Base-by-base conservation (phyloP, 2,888 invertebrate genomes). In the Spilarctia lutea region DNA sequence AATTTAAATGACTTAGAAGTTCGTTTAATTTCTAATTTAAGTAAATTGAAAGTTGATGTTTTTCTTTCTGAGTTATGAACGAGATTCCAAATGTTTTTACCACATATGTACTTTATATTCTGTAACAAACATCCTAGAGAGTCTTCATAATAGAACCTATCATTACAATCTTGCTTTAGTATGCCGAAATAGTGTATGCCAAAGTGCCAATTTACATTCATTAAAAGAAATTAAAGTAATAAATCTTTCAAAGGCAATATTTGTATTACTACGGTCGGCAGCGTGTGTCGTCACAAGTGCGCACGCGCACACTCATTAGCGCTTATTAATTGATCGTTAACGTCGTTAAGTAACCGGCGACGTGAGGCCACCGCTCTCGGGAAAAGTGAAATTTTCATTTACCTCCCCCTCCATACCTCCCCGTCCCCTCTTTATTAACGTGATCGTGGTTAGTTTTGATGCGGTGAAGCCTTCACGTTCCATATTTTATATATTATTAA, bases 261-360 rank as follows among this genome's bases (percentile, higher is more conserved):
- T 11, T 45, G 35, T 74, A 66, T 60, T 56, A 45, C 20, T 24
- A 7, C 52, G 56, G 65, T 67, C 67, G 35, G 11, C 13, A 20
- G 7, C 45, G 73, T 48, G 30, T 48, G 52, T 69, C 68, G 71
- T 71, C 71, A 66, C 39, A 35, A 48, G 39, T 80, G 83, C 75
- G 77, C 75, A 79, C 76, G 75, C 75, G 80, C 78, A 63, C 72
- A 52, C 72, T 81, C 85, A 83, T 85, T 86, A 84, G 79, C 75
- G 80, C 78, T 80, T 82, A 86, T 84, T 86, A 85, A 85, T 85
- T 86, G 86, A 81, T 84, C 81, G 81, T 83, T 85, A 85, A 70
- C 72, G 74, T 84, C 71, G 75, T 85, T 86, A 83, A 83, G 85
- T 83, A 83, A 85, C 77, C 71, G 76, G 74, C 75, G 68, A 67